phyloP scores from a whole-genome alignment of 2,888 invertebrate genomes.

The Lottia scabra region DNA sequence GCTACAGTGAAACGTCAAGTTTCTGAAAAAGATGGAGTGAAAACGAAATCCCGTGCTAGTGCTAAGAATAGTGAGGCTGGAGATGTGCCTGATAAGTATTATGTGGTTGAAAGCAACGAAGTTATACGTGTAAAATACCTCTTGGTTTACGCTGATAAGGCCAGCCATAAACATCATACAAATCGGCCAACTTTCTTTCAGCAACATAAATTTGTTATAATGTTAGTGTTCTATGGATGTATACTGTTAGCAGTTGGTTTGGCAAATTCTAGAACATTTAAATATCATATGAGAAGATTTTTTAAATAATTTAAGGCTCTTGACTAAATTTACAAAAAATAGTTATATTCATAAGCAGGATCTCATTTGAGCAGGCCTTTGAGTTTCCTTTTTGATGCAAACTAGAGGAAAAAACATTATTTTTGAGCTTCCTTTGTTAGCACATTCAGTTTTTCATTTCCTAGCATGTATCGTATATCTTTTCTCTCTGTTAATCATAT shows the following conservation, averaged over 20 bases:
- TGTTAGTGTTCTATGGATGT: conserved; percentile 52
- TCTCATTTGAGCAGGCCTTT: no score
- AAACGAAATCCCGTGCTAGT: conserved; percentile 41
- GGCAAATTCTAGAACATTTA: conserved; percentile 51
- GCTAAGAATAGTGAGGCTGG: conserved; percentile 60
- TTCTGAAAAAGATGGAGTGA: background rate
- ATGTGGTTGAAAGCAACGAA: conserved; percentile 82
- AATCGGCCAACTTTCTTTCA: conserved; percentile 45
- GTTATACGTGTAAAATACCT: conserved; percentile 81
- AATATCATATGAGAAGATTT: conserved; percentile 35
- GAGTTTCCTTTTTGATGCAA: no score
- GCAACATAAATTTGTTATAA: conserved; percentile 50
- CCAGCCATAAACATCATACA: conserved; percentile 34
- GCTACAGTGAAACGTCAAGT: conserved; percentile 69
- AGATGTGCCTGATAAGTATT: conserved; percentile 78
- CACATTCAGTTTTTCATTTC: no score
- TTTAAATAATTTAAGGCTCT: conserved; percentile 16
- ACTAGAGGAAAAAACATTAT: no score
- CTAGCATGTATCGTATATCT: no score
- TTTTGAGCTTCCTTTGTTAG: no score
- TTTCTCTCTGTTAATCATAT: no score
- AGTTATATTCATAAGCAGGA: no score
- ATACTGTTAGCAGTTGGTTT: conserved; percentile 53
- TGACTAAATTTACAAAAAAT: no score
- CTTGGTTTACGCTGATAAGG: conserved; percentile 75